Percentiles rank a stretch among this genome's conserved stretches.
Conservation (phyloP, 2,113 vertebrate species). For the Chloropsis cyanopogon region DNA sequence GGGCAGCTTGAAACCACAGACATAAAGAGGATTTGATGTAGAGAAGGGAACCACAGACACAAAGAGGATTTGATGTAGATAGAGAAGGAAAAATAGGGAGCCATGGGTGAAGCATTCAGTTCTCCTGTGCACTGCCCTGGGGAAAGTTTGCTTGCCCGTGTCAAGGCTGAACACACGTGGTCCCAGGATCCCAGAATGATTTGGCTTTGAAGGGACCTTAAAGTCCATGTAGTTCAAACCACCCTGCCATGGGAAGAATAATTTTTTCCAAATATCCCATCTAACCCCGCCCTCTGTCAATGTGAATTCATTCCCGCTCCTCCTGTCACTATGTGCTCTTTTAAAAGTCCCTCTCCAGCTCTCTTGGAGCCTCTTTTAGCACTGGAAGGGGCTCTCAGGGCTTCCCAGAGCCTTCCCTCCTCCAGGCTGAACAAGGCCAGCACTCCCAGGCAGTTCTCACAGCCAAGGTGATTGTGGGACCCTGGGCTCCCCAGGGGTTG, state of each 20-base stretch:
- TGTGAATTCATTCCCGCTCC: not conserved
- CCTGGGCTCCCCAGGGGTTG: not conserved
- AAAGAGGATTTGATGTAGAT: not conserved
- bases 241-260: not conserved
- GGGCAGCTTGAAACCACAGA: not conserved
- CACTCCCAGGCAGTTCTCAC: not conserved
- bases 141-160: fast-evolving
- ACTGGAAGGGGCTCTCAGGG: not conserved
- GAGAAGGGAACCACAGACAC: fast-evolving
- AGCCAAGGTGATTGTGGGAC: not conserved
- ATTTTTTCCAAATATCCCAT: not conserved
- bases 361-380: not conserved
- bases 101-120: not conserved
- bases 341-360: no score
- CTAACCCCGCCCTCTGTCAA: not conserved
- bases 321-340: not conserved
- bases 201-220: not conserved
- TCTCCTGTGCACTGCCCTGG: not conserved
- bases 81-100: not conserved
- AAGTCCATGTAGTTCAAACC: not conserved
- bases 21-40: not conserved
- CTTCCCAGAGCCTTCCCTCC: not conserved
- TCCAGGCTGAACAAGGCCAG: not conserved
- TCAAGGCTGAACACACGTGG: fast-evolving
- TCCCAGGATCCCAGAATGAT: not conserved